These are phyloP conservation scores for Megaptera novaeangliae DNA, from an alignment of 2,113 vertebrate genomes.

Conservation along the genomic window DNA sequence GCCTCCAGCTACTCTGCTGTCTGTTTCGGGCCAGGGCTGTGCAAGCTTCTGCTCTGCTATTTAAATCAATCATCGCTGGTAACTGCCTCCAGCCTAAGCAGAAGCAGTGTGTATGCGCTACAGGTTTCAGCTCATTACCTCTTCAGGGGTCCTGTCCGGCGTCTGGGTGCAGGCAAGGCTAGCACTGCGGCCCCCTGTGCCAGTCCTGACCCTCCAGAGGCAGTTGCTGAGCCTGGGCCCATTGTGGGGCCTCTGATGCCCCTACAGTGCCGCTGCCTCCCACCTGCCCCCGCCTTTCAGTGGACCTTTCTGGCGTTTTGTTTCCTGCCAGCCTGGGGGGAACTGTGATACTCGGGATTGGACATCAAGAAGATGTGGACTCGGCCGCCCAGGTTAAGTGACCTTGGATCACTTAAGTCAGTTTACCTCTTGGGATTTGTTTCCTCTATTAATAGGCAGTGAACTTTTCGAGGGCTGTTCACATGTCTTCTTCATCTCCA, in stretches of 20 bases:
- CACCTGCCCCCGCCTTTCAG: not conserved
- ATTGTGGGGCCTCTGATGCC: not conserved
- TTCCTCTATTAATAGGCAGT: not conserved
- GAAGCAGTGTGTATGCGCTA: not conserved
- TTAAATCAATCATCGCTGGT: constrained; percentile 34
- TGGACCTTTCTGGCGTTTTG: not conserved
- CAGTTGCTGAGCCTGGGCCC: not conserved
- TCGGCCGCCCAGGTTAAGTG: not conserved
- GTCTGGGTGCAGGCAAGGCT: not conserved
- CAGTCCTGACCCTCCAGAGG: not conserved
- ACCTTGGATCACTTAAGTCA: not conserved
- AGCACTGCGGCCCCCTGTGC: not conserved
- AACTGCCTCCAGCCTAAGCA: constrained; percentile 15
- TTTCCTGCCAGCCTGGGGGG: not conserved
- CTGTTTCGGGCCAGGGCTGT: not conserved
- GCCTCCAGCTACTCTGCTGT: constrained; percentile 23
- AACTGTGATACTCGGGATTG: not conserved
- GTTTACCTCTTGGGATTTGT: not conserved
- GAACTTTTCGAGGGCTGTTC: not conserved
- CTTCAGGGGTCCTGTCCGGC: not conserved
- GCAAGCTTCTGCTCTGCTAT: constrained; percentile 27
- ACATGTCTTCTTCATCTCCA: not conserved
- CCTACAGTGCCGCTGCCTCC: not conserved
- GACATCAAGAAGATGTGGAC: not conserved
- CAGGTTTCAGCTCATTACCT: constrained; percentile 36